Percentiles rank a stretch among this genome's conserved stretches.
phyloP scores from a whole-genome alignment of 1,140 invertebrate species.

The Vanessa tameamea region DNA sequence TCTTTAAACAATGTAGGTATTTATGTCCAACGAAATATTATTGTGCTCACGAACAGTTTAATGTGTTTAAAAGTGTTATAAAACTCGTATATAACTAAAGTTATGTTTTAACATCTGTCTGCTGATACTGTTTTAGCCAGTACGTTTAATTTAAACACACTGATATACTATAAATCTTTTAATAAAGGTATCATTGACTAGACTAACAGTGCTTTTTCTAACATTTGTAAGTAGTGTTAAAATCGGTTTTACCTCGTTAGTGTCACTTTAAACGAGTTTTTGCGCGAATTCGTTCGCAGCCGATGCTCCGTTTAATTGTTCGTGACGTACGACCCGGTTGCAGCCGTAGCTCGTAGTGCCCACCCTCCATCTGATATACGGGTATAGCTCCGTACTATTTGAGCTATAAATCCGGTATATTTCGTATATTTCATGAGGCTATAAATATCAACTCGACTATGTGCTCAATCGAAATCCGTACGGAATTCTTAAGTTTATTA shows the following conservation, averaged over 20 bases:
- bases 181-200: too few relatives aligned
- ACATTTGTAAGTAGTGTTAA: background rate
- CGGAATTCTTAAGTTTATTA: background rate
- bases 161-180: too few relatives aligned
- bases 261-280: constrained; percentile 17
- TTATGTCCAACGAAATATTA: too few relatives aligned
- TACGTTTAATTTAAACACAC: too few relatives aligned
- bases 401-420: background rate
- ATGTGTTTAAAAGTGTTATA: too few relatives aligned
- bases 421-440: background rate
- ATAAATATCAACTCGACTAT: background rate
- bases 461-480: background rate
- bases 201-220: background rate
- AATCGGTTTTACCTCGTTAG: constrained; percentile 8
- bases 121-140: too few relatives aligned
- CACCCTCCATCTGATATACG: background rate
- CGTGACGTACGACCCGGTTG: constrained; percentile 15
- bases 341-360: background rate
- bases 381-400: background rate
- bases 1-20: too few relatives aligned
- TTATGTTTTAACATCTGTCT: too few relatives aligned
- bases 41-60: too few relatives aligned
- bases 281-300: constrained; percentile 3
- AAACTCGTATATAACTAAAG: too few relatives aligned
- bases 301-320: constrained; percentile 24